Percentiles rank a stretch among this genome's conserved stretches.
phyloP scores from a whole-genome alignment of 1,140 invertebrate species.

The Leptopilina boulardi region DNA sequence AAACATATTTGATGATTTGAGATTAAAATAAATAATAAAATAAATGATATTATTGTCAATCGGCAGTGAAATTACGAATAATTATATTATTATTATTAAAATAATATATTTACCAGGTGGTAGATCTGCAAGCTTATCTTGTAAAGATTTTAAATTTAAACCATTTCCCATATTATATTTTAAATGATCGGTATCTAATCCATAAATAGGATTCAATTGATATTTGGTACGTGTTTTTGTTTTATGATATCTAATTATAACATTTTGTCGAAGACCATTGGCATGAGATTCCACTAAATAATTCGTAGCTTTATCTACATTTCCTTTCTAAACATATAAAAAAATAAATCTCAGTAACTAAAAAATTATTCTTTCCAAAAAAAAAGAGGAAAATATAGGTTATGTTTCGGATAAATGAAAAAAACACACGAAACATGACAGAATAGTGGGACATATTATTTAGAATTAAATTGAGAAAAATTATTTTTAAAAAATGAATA shows the following conservation, averaged over 20 bases:
- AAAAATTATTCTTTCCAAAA: neutral
- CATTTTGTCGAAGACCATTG: slow-evolving; percentile 63
- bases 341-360: slow-evolving; percentile 33
- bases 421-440: neutral
- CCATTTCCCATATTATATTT: slow-evolving; percentile 54
- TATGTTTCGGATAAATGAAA: neutral
- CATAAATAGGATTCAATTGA: slow-evolving; percentile 48
- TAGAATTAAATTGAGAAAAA: no score
- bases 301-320: slow-evolving; percentile 64
- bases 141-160: slow-evolving; percentile 63
- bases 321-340: slow-evolving; percentile 49
- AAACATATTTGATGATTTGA: no score
- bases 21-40: no score
- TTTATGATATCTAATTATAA: slow-evolving; percentile 63
- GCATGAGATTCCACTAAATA: slow-evolving; percentile 68
- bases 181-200: slow-evolving; percentile 58
- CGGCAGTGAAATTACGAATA: no score
- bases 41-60: no score
- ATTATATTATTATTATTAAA: slow-evolving; percentile 37
- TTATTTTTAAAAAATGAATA: no score
- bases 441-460: no score
- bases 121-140: slow-evolving; percentile 58
- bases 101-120: slow-evolving; percentile 61
- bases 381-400: neutral
- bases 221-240: slow-evolving; percentile 51